Conservation (phyloP, 2,113 vertebrate genomes). For the Pycnonotus jocosus region DNA sequence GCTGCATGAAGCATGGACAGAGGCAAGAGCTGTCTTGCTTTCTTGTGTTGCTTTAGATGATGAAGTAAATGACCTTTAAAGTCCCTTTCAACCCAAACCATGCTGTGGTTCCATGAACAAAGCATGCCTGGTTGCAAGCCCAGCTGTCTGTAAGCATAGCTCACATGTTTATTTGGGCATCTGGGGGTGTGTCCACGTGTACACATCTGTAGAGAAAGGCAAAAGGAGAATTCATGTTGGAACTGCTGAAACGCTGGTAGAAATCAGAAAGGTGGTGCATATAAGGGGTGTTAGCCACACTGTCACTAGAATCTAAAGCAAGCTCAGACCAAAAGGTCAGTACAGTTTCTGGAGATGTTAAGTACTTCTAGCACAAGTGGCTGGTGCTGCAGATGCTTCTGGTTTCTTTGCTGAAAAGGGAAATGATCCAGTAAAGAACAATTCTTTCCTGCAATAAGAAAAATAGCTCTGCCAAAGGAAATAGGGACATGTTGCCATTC, state of each 20-base stretch:
- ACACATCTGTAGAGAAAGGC: background rate
- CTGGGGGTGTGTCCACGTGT: rapidly evolving
- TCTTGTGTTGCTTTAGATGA: background rate
- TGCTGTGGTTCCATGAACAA: background rate
- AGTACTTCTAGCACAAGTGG: background rate
- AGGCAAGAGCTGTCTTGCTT: background rate
- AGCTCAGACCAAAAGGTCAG: background rate
- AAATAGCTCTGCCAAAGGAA: background rate
- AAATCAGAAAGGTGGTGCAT: background rate
- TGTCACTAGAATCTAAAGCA: background rate
- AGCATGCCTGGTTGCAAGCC: background rate
- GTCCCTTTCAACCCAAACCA: background rate
- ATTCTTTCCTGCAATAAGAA: background rate
- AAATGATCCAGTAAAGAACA: background rate
- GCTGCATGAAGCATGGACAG: background rate
- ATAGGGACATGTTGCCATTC: background rate
- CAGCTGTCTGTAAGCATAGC: background rate
- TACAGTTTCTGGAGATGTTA: background rate
- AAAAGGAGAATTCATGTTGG: background rate
- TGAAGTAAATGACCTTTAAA: background rate
- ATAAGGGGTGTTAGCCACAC: background rate
- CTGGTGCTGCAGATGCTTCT: background rate
- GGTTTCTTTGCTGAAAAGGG: background rate
- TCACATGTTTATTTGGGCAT: background rate
- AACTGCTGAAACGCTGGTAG: background rate